These are phyloP conservation scores for Petrophora chlorosata DNA, from an alignment of 2,888 invertebrate genomes.

Conservation along the genomic window DNA sequence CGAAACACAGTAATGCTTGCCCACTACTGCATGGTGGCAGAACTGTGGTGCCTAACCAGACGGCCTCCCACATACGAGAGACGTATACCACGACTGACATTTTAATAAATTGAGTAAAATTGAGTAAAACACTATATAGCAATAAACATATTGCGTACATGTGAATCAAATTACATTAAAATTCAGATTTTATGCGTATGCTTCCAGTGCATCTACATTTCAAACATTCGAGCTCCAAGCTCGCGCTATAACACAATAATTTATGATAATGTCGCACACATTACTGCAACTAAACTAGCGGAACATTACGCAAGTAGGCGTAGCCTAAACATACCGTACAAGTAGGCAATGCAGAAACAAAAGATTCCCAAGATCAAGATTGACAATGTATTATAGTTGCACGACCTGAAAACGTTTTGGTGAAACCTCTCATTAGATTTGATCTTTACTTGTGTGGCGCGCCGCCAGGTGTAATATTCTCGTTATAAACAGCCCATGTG, in stretches of 20 bases:
- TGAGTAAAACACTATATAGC: too few species aligned
- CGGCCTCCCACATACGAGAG: too few species aligned
- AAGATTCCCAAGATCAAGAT: conserved; percentile 56
- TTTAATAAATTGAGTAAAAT: not conserved
- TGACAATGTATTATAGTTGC: conserved; percentile 59
- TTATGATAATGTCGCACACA: conserved; percentile 33
- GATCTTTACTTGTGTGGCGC: conserved; percentile 55
- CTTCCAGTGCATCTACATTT: conserved; percentile 20
- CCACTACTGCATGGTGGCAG: too few species aligned
- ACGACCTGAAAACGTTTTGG: conserved; percentile 55
- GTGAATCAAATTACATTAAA: not conserved
- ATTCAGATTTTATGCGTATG: conserved; percentile 2
- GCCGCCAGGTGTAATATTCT: conserved; percentile 43
- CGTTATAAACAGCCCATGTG: conserved; percentile 39
- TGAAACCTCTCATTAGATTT: conserved; percentile 64
- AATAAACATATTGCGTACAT: not conserved
- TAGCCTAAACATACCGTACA: conserved; percentile 19
- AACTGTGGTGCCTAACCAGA: too few species aligned
- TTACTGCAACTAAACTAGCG: conserved; percentile 19
- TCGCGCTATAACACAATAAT: conserved; percentile 27
- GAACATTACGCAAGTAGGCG: conserved; percentile 25
- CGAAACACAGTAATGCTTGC: too few species aligned
- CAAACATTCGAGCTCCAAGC: conserved; percentile 13
- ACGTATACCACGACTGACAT: too few species aligned
- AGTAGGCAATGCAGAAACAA: conserved; percentile 39